Evolutionary conservation across 2,797 vertebrate species (phyloP).

Genomic region (Lutjanus campechanus): DNA sequence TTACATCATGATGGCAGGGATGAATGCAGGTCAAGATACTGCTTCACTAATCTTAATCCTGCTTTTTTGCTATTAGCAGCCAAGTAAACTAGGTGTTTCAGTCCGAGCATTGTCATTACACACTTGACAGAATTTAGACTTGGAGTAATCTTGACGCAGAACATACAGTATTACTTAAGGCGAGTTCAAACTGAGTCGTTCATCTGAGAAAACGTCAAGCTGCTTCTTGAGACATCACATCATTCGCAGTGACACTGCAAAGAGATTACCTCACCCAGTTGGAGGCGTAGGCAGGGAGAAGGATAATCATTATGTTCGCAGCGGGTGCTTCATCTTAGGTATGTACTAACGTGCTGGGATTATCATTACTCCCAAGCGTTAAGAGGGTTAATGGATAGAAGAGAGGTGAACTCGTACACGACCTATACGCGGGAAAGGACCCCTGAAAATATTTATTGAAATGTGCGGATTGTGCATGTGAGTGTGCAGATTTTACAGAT

Average conservation of each 20-base stretch:
- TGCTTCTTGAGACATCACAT: conserved; percentile 52
- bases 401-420: conserved; percentile 9
- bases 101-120: neutral
- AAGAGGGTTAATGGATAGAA: conserved; percentile 39
- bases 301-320: conserved; percentile 57
- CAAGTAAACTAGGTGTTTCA: neutral
- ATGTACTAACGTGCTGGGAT: conserved; percentile 40
- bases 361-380: conserved; percentile 34
- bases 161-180: conserved; percentile 1
- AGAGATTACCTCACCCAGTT: conserved; percentile 51
- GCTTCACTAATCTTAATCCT: neutral
- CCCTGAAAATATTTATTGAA: neutral
- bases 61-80: neutral
- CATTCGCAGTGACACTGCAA: conserved; percentile 34
- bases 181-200: conserved; percentile 7
- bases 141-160: neutral
- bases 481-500: neutral
- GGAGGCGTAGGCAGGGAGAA: conserved; percentile 26
- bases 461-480: neutral
- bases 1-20: neutral
- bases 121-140: neutral
- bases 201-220: conserved; percentile 31
- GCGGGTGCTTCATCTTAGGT: conserved; percentile 23
- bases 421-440: neutral
- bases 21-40: neutral